Evolutionary conservation across 1,140 invertebrate genomes (phyloP), one percentile per base, ranked within the genome.

Genomic region (Dermatophagoides farinae): DNA sequence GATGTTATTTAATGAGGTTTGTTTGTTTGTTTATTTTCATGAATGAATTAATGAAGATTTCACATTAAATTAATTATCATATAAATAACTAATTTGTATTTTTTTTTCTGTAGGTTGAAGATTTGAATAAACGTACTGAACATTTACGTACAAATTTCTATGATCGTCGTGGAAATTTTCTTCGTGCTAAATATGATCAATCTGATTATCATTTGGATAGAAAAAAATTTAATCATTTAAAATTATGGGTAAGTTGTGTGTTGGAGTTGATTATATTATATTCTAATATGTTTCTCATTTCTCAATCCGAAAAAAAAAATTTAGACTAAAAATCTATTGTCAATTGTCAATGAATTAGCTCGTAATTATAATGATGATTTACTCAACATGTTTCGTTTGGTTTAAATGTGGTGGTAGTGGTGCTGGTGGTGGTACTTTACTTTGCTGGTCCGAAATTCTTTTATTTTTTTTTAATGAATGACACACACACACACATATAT

Each of bases 331-430:
- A 47, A 47, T 18, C 8, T 47, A 23, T 20, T 47, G 46, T 4
- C 46, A 18, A 53, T 25, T 31, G 23, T 20, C 1, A 38, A 11
- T 39, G 51, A 53, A 14, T 16, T 53, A 5, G 51, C 51, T 39
- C 51, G 51, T 22, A 53, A 53, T 22, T 53, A 53, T 22, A 53
- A 53, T 22, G 51, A 53, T 22, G 51, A 53, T 53, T 11, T 53
- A 22, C 51, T 53, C 11, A 53, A 53, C 11, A 53, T 53, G 51
- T 53, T 53, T 39, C 51, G 51, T 22, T 53, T 53, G 37, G 20
- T n/a, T 39, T 53, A 22, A 53, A n/a, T n/a, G n/a, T n/a, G n/a
- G n/a, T n/a, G n/a, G n/a, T n/a, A n/a, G n/a, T n/a, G 43, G n/a
- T n/a, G n/a, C n/a, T n/a, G n/a, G n/a, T n/a, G n/a, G n/a, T n/a